Base-by-base conservation (phyloP, 1,140 invertebrate species). In the Hylyphantes graminicola region DNA sequence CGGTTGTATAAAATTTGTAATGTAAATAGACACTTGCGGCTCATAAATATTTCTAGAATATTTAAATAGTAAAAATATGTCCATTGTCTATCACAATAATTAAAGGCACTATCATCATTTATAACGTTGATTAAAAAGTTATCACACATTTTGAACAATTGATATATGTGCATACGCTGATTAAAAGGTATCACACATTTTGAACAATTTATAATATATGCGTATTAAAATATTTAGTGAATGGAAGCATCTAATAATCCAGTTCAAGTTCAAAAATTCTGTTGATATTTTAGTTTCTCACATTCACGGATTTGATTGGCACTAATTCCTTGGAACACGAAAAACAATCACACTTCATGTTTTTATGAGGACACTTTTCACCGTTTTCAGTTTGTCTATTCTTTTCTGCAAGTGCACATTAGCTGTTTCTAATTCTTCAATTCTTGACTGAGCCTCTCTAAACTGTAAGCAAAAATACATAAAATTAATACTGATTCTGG, bases 401-500 rank as follows among this genome's bases (percentile, higher is more conserved):
- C 98, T 93, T 91, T 97, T 96, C 87, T 97, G 94, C 85, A 99
- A 92, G 91, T 99, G 97, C 88, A 94, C 95, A 92, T 99, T 99
- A 86, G 97, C 94, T 68, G 97, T 98, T 92, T 99, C 97, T 86
- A 98, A 90, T 90, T 99, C 98, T 90, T 99, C 98, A n/a, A 99
- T 93, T 87, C 96, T 93, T 87, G 94, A 96, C 88, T 97, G 94
- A 15, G 96, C 94, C 91, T 99, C 98, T 87, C 98, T 93, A 75
- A 98, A 93, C 98, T 99, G 89, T 78, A 92, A 89, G 35, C 35
- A 5, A 35, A 35, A 35, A 35, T 35, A 35, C 35, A 35, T 35
- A 35, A 35, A n/a, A 35, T 35, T 35, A 35, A 35, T 35, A 35
- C 35, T 35, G 35, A 35, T 35, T 35, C 1, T 35, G 35, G 35